Percentiles rank a stretch among this genome's conserved stretches.
phyloP scores from a whole-genome alignment of 2,888 invertebrate genomes.

The Chrysomela aeneicollis region DNA sequence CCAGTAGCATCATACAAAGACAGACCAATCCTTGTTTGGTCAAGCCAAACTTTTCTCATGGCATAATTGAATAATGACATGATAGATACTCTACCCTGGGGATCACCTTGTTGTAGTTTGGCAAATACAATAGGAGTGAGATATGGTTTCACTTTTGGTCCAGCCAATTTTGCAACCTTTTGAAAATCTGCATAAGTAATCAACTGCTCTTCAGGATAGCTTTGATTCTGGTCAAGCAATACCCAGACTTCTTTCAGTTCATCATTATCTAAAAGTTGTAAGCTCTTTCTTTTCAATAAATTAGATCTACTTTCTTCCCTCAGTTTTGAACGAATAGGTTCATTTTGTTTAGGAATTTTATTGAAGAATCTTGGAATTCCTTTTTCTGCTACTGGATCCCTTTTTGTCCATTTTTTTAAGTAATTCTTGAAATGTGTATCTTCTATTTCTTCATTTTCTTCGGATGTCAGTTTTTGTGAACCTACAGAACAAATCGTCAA shows the following conservation, averaged over 20 bases:
- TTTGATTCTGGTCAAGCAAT: slow-evolving; percentile 82
- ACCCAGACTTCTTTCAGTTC: slow-evolving; percentile 86
- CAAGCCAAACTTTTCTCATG: slow-evolving; percentile 94
- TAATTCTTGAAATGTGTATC: slow-evolving; percentile 51
- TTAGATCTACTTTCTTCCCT: slow-evolving; percentile 89
- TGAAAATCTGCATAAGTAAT: slow-evolving; percentile 87
- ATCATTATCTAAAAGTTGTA: slow-evolving; percentile 84
- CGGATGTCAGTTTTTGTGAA: slow-evolving; percentile 38
- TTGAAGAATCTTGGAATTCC: slow-evolving; percentile 80
- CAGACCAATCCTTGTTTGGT: slow-evolving; percentile 92
- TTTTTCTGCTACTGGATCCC: slow-evolving; percentile 60
- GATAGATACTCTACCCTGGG: slow-evolving; percentile 86
- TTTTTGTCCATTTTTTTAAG: slow-evolving; percentile 48
- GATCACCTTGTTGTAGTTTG: slow-evolving; percentile 85
- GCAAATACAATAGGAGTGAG: slow-evolving; percentile 89
- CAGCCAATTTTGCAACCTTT: slow-evolving; percentile 78
- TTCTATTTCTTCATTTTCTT: slow-evolving; percentile 54
- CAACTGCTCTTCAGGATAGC: slow-evolving; percentile 80
- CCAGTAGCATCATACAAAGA: slow-evolving; percentile 93
- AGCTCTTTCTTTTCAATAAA: slow-evolving; percentile 85
- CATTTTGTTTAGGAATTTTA: slow-evolving; percentile 79
- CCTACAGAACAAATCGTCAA: slow-evolving; percentile 9
- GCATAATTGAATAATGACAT: slow-evolving; percentile 93
- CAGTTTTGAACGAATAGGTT: slow-evolving; percentile 79
- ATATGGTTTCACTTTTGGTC: slow-evolving; percentile 68